A percentile compares a stretch with the other conserved stretches of the same genome.
Evolutionary conservation across 2,888 invertebrate genomes (phyloP).

Genomic region (Stictocephala bisonia): DNA sequence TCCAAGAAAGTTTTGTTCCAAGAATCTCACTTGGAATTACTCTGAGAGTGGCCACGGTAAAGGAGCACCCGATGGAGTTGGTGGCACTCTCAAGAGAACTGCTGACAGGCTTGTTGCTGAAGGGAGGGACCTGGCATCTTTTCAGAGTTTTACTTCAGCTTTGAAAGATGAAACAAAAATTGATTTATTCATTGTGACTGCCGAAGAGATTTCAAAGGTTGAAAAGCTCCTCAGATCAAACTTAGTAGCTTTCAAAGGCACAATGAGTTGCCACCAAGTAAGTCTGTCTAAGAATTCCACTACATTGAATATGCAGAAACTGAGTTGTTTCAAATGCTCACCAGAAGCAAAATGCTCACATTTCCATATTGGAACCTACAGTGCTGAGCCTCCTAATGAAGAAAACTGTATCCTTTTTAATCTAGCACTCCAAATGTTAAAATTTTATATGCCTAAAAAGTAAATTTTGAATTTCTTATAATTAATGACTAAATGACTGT

Average conservation of each 20-base stretch:
- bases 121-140: conserved; percentile 17
- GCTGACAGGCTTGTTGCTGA: conserved; percentile 23
- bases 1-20: conserved; percentile 28
- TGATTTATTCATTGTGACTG: background rate
- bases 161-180: conserved; percentile 15
- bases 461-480: conserved; percentile 20
- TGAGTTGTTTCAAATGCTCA: conserved; percentile 11
- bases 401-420: conserved; percentile 30
- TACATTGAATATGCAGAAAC: conserved; percentile 16
- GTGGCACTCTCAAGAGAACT: conserved; percentile 26
- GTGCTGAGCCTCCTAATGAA: conserved; percentile 1
- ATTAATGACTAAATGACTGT: background rate
- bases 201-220: conserved; percentile 3
- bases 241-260: conserved; percentile 22
- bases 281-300: conserved; percentile 16
- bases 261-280: conserved; percentile 32
- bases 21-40: conserved; percentile 26
- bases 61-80: conserved; percentile 15
- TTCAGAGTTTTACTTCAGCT: conserved; percentile 5
- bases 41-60: conserved; percentile 24
- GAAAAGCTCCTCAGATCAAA: conserved; percentile 25
- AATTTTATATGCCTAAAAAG: background rate
- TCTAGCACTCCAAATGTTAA: background rate
- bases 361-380: conserved; percentile 28
- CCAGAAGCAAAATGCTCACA: conserved; percentile 24